phyloP scores from a whole-genome alignment of 2,888 invertebrate species.

The Agonopterix subpropinquella region DNA sequence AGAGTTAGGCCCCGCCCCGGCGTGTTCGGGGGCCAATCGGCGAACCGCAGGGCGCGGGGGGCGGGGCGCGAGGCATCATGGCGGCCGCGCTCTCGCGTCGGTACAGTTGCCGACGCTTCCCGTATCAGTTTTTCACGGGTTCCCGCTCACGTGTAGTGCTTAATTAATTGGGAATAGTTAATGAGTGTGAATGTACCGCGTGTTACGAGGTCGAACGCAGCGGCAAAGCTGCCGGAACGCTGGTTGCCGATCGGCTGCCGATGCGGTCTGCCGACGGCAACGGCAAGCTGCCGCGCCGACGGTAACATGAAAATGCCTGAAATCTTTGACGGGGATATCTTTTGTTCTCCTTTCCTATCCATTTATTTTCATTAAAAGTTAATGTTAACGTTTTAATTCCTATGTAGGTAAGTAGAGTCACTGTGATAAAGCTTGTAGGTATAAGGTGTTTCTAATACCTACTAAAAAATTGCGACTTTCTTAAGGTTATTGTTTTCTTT shows the following conservation, averaged over 20 bases:
- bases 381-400: too few relatives aligned
- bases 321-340: background rate
- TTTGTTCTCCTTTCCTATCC: too few relatives aligned
- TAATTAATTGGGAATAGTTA: slow-evolving; percentile 42
- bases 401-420: too few relatives aligned
- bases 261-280: slow-evolving; percentile 33
- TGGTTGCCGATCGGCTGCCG: slow-evolving; percentile 24
- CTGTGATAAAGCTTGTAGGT: too few relatives aligned
- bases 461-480: too few relatives aligned
- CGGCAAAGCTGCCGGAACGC: slow-evolving; percentile 11
- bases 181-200: slow-evolving; percentile 33
- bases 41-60: slow-evolving; percentile 28
- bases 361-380: too few relatives aligned
- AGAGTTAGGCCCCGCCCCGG: slow-evolving; percentile 44
- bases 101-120: slow-evolving; percentile 31
- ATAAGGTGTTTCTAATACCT: too few relatives aligned
- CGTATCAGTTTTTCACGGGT: slow-evolving; percentile 31
- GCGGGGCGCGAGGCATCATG: slow-evolving; percentile 66
- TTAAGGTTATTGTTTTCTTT: too few relatives aligned
- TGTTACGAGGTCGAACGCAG: slow-evolving; percentile 22
- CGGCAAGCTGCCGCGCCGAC: background rate
- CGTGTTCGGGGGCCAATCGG: slow-evolving; percentile 42
- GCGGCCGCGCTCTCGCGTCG: slow-evolving; percentile 35
- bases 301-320: background rate
- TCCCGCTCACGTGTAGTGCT: slow-evolving; percentile 36